Evolutionary conservation across 2,113 vertebrate species (phyloP).

Genomic region (Carettochelys insculpta): DNA sequence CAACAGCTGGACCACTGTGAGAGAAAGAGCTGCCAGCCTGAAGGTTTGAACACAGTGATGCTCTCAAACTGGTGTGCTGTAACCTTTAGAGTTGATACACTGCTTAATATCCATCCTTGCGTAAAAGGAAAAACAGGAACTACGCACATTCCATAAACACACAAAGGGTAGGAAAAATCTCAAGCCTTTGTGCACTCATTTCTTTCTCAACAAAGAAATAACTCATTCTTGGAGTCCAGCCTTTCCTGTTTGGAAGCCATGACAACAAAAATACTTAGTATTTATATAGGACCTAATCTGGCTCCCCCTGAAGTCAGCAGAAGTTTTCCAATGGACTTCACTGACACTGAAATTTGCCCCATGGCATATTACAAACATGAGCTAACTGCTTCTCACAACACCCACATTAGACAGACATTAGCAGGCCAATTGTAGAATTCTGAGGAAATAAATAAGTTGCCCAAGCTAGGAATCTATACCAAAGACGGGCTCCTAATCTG

Average conservation of each 20-base stretch:
- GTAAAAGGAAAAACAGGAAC: background rate
- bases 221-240: accelerated
- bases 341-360: accelerated
- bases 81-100: background rate
- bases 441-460: background rate
- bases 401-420: background rate
- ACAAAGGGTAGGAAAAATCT: background rate
- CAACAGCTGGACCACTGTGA: background rate
- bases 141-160: background rate
- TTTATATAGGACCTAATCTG: background rate
- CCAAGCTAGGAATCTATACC: background rate
- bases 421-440: accelerated
- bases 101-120: background rate
- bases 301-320: background rate
- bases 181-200: accelerated
- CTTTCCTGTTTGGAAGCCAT: background rate
- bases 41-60: background rate
- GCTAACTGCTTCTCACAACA: background rate
- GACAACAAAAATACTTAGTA: background rate
- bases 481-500: background rate
- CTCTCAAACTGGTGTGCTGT: background rate
- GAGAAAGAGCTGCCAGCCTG: no score
- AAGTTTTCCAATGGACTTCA: background rate
- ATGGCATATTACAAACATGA: no score
- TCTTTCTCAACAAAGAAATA: background rate